Evolutionary conservation across 2,888 invertebrate genomes (phyloP).

Genomic region (Mythimna loreyi): DNA sequence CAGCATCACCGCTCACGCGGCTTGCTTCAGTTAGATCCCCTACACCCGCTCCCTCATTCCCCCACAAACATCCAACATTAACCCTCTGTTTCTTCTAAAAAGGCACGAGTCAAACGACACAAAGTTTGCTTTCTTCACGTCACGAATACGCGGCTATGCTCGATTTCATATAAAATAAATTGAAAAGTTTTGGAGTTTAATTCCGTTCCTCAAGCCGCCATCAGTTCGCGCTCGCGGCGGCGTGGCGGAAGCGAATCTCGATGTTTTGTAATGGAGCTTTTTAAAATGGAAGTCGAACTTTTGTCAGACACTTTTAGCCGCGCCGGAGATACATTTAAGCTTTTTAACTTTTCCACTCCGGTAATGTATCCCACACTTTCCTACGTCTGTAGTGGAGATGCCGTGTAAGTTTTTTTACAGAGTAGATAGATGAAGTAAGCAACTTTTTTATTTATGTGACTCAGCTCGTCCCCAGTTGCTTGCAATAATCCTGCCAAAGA

Average conservation of each 20-base stretch:
- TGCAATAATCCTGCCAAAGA: conserved; percentile 85
- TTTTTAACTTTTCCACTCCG: conserved; percentile 91
- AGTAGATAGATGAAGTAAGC: conserved; percentile 78
- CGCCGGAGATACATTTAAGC: conserved; percentile 91
- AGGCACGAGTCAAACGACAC: conserved; percentile 58
- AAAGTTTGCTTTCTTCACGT: conserved; percentile 72
- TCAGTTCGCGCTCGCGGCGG: conserved; percentile 83
- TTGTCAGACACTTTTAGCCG: conserved; percentile 91
- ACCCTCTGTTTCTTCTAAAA: conserved; percentile 45
- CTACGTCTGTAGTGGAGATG: conserved; percentile 84
- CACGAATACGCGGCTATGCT: conserved; percentile 77
- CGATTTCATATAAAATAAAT: conserved; percentile 87
- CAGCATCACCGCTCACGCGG: conserved; percentile 53
- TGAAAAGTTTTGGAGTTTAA: conserved; percentile 88
- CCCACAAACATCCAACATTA: conserved; percentile 46
- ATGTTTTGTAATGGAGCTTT: conserved; percentile 91
- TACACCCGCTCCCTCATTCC: conserved; percentile 15
- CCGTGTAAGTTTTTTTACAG: conserved; percentile 82
- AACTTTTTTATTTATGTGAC: conserved; percentile 84
- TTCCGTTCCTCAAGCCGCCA: conserved; percentile 83
- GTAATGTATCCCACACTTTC: conserved; percentile 90
- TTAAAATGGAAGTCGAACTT: conserved; percentile 91
- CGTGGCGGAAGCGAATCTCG: conserved; percentile 90
- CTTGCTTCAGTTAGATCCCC: conserved; percentile 18
- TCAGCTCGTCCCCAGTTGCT: conserved; percentile 76